A percentile compares a stretch with the other conserved stretches of the same genome.
Conservation (phyloP, 1,140 invertebrate species). For the Caerostris extrusa region DNA sequence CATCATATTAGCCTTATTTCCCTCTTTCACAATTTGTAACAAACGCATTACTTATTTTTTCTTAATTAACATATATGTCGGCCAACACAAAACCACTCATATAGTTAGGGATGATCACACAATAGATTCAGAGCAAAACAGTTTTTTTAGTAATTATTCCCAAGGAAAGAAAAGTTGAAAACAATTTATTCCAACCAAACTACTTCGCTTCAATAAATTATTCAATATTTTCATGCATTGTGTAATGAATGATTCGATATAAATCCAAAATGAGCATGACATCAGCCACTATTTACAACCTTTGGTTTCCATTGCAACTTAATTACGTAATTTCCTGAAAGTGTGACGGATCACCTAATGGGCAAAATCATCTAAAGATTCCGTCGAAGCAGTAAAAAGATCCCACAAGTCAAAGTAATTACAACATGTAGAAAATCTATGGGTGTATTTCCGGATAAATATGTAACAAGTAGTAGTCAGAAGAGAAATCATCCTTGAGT, state of each 20-base stretch:
- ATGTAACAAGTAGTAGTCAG: neutral
- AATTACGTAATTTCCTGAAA: conserved; percentile 44
- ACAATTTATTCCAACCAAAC: neutral
- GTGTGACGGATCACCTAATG: conserved; percentile 47
- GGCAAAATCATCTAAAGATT: conserved; percentile 13
- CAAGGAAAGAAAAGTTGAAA: too few relatives aligned
- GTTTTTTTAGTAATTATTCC: too few relatives aligned
- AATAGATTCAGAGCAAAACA: too few relatives aligned
- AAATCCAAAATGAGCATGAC: neutral
- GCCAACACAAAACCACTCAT: too few relatives aligned
- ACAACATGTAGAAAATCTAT: conserved; percentile 12
- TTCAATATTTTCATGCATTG: neutral
- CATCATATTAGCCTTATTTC: too few relatives aligned
- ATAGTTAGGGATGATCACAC: too few relatives aligned
- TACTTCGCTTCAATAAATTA: neutral
- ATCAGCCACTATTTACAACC: conserved; percentile 21
- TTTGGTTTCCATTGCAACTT: conserved; percentile 7
- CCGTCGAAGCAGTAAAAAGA: neutral
- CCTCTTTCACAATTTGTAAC: too few relatives aligned
- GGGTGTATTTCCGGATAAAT: conserved; percentile 23
- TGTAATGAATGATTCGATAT: neutral
- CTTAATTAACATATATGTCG: too few relatives aligned
- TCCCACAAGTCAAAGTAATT: neutral
- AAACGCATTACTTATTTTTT: too few relatives aligned
- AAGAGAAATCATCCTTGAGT: neutral